A percentile compares a stretch with the other conserved stretches of the same genome.
Evolutionary conservation across 1,140 invertebrate species (phyloP).

Genomic region (Aphis gossypii): DNA sequence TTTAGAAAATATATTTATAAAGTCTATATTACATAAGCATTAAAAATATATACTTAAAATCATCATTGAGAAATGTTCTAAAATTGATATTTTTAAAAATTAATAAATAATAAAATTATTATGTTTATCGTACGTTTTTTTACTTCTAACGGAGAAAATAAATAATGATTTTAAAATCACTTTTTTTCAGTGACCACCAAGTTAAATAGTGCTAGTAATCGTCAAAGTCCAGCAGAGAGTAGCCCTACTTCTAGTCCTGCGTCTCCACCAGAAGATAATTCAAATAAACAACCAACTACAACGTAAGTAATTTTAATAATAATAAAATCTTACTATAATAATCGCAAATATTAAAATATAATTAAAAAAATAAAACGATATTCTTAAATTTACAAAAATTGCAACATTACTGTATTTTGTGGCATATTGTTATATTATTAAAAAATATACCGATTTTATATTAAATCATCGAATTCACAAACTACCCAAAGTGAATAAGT

Average conservation of each 20-base stretch:
- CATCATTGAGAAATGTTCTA: not conserved
- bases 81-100: not conserved
- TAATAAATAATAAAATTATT: not conserved
- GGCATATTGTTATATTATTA: too few species aligned
- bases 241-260: conserved; percentile 45
- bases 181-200: conserved; percentile 46
- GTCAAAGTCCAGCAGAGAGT: conserved; percentile 24
- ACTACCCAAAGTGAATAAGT: not conserved
- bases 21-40: too few species aligned
- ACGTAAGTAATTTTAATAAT: conserved; percentile 10
- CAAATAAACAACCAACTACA: conserved; percentile 32
- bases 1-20: not conserved
- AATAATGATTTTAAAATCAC: not conserved
- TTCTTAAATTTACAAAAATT: not conserved
- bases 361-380: too few species aligned
- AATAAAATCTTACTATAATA: not conserved
- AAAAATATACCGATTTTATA: not conserved
- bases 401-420: too few species aligned
- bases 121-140: not conserved
- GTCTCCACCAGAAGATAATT: conserved; percentile 48
- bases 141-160: not conserved
- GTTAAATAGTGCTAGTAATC: conserved; percentile 47
- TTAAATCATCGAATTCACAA: not conserved
- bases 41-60: not conserved
- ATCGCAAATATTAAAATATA: not conserved